Evolutionary conservation across 2,113 vertebrate genomes (phyloP).

Genomic region (Rostratula benghalensis): DNA sequence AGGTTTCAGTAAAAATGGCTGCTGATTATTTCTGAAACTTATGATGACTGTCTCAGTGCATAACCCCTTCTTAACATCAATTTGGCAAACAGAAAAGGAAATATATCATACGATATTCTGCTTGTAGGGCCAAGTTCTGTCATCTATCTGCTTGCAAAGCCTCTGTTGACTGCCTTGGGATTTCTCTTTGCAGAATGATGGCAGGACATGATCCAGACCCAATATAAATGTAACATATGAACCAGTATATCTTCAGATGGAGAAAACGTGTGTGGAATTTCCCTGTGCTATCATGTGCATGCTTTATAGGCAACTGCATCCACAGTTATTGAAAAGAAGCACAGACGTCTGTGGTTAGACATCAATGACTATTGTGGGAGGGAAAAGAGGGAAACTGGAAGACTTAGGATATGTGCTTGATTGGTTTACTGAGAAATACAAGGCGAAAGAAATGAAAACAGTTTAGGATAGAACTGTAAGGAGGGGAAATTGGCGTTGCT

Average conservation of each 20-base stretch:
- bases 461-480: constrained; percentile 11
- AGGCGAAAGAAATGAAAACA: constrained; percentile 48
- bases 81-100: constrained; percentile 49
- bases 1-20: constrained; percentile 61
- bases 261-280: constrained; percentile 63
- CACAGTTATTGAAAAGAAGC: constrained; percentile 58
- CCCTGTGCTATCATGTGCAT: constrained; percentile 21
- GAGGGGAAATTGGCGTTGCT: constrained; percentile 47
- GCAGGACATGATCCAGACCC: constrained; percentile 54
- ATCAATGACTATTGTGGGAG: constrained; percentile 48
- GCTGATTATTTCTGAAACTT: constrained; percentile 60
- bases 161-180: constrained; percentile 56
- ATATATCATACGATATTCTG: constrained; percentile 51
- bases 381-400: constrained; percentile 37
- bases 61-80: constrained; percentile 51
- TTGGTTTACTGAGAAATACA: constrained; percentile 54
- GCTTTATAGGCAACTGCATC: constrained; percentile 48
- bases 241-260: constrained; percentile 57
- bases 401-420: constrained; percentile 50
- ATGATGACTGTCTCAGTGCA: constrained; percentile 49
- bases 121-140: constrained; percentile 54
- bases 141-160: constrained; percentile 55
- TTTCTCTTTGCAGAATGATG: constrained; percentile 52
- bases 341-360: constrained; percentile 62
- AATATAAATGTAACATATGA: constrained; percentile 50